Base-by-base conservation (phyloP, 2,113 vertebrate genomes). In the Pterocles orientalis region DNA sequence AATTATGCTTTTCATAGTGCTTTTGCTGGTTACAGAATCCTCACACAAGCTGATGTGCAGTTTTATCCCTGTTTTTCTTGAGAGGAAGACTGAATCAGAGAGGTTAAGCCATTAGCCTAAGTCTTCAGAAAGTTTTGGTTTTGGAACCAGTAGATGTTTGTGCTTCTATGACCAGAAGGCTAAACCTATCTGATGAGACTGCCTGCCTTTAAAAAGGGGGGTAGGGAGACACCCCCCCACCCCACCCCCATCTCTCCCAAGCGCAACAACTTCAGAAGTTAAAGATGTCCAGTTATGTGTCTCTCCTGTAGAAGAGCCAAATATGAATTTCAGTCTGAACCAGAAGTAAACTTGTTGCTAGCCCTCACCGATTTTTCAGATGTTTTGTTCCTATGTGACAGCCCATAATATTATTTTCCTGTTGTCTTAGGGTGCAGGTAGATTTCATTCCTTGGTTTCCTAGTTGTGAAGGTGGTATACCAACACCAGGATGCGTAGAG, bases 1-100 rank as follows among this genome's bases (percentile, higher is more conserved):
- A 72, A 47, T 47, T 26, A 43, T 0, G 0, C 7, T 75, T n/a
- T 86, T 73, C 24, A 18, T 9, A 29, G 12, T 53, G 45, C 8
- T 76, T 79, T 1, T 85, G 4, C 18, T 77, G 9, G 24, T 75
- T 81, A 71, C 11, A 34, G 50, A 48, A 70, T 47, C 31, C 58
- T 70, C 4, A 3, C 36, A 56, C 10, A 51, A 70, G 10, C 4
- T 23, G 28, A 41, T 70, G 8, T 33, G n/a, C 5, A 20, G 8
- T 78, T 81, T 48, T 23, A 25, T 70, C 19, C 31, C 26, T n/a
- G 2, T 53, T 60, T 68, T 71, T 71, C 18, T 23, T 47, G 33
- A 43, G 5, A 19, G 23, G 41, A 60, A 80, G 18, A 19, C 8
- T 14, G 11, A 50, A 20, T 57, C 21, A 29, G 48, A 70, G 58